Base-by-base conservation (phyloP, 2,113 vertebrate species). In the Bos javanicus region DNA sequence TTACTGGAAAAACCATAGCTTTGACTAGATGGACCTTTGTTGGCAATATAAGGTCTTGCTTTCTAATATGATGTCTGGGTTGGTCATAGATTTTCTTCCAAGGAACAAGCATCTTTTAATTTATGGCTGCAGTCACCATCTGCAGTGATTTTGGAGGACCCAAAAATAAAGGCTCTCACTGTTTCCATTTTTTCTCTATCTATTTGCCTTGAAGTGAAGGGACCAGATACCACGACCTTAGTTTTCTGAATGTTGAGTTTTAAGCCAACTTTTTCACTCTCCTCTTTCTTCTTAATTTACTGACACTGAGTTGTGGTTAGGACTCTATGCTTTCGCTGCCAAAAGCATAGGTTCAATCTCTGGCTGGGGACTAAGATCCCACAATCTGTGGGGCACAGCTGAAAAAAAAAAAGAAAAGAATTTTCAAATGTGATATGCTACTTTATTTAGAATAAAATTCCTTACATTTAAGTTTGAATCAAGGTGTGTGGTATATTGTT, bases 151-250 rank as follows among this genome's bases (percentile, higher is more conserved):
- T 19, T 10, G 4, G 4, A 67, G 16, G 7, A 8, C 33, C 62
- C 62, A 0, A n/a, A 19, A n/a, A 67, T 67, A 67, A 67, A 33
- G 15, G 10, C 64, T 19, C 2, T n/a, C 33, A 67, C 33, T n/a
- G 8, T 19, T 67, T 36, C 62, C 62, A 10, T n/a, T 67, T 8
- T 67, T n/a, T 19, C 64, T 17, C 8, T 19, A 1, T 64, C 62
- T 64, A 36, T 67, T n/a, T 67, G 17, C 17, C 17, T 10, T 36
- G 64, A 10, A 67, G 33, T 36, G 33, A 67, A 11, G 33, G 64
- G 2, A 67, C 33, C 0, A 0, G 8, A 64, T 36, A 10, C 33
- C 17, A 36, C 5, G 33, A 36, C 36, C 25, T 36, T 5, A 19
- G 16, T 21, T 67, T 67, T 67, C 64, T 67, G 64, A 36, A 67